phyloP scores from a whole-genome alignment of 2,888 invertebrate species.

The Dexiosoma caninum region DNA sequence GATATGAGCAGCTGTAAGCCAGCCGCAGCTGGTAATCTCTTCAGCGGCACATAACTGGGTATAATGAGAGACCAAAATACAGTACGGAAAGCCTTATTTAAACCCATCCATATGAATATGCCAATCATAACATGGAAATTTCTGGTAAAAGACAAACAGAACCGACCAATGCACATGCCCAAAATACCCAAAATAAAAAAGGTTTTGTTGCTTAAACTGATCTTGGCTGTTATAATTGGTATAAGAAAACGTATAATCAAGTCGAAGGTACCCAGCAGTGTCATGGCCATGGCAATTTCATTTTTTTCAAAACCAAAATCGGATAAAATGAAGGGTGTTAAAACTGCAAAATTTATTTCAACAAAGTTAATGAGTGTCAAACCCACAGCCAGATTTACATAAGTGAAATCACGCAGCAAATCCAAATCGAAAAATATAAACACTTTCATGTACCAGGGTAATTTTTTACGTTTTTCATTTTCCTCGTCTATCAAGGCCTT shows the following conservation, averaged over 20 bases:
- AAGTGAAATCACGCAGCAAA: conserved; percentile 83
- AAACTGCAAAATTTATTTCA: conserved; percentile 86
- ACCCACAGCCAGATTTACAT: conserved; percentile 84
- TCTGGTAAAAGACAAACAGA: conserved; percentile 79
- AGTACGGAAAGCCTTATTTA: conserved; percentile 85
- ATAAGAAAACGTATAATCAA: conserved; percentile 82
- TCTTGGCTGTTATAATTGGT: conserved; percentile 83
- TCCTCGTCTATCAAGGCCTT: conserved; percentile 68
- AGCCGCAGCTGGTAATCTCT: conserved; percentile 84
- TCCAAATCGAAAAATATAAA: conserved; percentile 85
- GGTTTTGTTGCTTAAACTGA: conserved; percentile 83
- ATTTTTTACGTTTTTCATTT: conserved; percentile 70
- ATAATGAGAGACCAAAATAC: conserved; percentile 86
- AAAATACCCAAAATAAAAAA: conserved; percentile 84
- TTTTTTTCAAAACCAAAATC: conserved; percentile 80
- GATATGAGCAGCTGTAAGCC: conserved; percentile 84
- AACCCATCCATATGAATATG: conserved; percentile 83
- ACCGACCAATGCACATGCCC: conserved; percentile 83
- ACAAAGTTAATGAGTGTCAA: conserved; percentile 85
- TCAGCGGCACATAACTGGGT: conserved; percentile 84
- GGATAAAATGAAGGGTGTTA: conserved; percentile 85
- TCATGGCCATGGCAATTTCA: conserved; percentile 84
- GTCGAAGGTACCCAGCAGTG: conserved; percentile 83
- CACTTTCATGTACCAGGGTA: conserved; percentile 81
- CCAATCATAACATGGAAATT: conserved; percentile 79